Conservation (phyloP, 1,140 invertebrate genomes). For the Neodiprion pinetum region DNA sequence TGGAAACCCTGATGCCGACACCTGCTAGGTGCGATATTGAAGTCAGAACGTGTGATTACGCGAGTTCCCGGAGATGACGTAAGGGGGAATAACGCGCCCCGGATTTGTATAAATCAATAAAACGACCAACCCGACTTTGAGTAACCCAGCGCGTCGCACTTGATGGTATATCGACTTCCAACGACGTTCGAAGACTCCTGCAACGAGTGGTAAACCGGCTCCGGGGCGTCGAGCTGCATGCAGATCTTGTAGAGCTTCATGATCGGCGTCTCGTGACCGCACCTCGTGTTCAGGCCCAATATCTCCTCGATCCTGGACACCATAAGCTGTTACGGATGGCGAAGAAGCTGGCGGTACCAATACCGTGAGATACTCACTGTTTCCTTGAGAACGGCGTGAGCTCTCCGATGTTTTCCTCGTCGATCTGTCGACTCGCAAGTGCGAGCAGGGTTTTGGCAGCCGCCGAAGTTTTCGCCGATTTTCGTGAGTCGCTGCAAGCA, state of each 20-base stretch:
- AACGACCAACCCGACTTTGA: background rate
- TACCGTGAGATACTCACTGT: background rate
- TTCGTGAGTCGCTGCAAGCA: background rate
- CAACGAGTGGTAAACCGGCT: slow-evolving; percentile 28
- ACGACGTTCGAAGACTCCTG: slow-evolving; percentile 19
- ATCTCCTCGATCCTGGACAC: slow-evolving; percentile 36
- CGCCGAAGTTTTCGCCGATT: background rate
- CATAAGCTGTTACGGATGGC: background rate
- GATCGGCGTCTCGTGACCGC: slow-evolving; percentile 25
- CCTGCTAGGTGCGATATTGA: slow-evolving; percentile 25
- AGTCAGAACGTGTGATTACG: background rate
- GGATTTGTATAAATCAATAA: background rate
- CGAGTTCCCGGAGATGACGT: too few species aligned
- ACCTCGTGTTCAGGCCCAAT: slow-evolving; percentile 15
- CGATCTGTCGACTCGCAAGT: background rate
- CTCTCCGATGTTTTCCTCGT: background rate
- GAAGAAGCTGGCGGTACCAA: background rate
- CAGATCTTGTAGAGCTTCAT: slow-evolving; percentile 38
- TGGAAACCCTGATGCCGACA: slow-evolving; percentile 18
- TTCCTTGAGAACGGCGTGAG: background rate
- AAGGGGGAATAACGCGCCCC: too few species aligned
- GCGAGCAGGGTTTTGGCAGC: background rate
- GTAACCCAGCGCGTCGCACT: slow-evolving; percentile 30
- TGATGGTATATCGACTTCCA: slow-evolving; percentile 14
- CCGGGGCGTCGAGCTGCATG: slow-evolving; percentile 22